Base-by-base conservation (phyloP, 2,888 invertebrate genomes). In the Drosophila lutescens region DNA sequence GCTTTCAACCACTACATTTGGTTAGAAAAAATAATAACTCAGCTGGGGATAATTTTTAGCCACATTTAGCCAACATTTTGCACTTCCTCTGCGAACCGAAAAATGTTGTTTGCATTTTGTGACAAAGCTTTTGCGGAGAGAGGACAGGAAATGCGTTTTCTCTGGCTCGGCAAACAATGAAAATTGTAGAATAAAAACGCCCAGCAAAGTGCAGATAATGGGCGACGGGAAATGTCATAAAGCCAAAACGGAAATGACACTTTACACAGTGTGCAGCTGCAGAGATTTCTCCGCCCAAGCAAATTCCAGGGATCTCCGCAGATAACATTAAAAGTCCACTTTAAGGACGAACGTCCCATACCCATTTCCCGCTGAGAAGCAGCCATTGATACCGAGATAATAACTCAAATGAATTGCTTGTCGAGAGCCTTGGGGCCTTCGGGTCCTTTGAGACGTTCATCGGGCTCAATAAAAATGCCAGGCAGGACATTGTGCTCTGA, bases 371-470 rank as follows among this genome's bases (percentile, higher is more conserved):
- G 17, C 26, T 30, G 36, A 30, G 13, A 13, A 5, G 50, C 46
- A 26, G 47, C 54, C 59, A 76, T 78, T 74, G 81, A 81, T 80
- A 73, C 57, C 40, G 30, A 69, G 71, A 86, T 84, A 76, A 86
- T 81, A 86, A 84, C 85, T 78, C 74, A 78, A 84, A 87, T 78
- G 87, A 76, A 84, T 87, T 76, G 77, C 72, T 78, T 72, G 60
- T 50, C 61, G 54, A 46, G 61, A 36, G 54, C 54, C 60, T 41
- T 26, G 32, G 40, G 62, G 36, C 41, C 36, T 5, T 12, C 12
- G n/a, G 13, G 30, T 70, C 60, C 71, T 53, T 32, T 15, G 62
- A 38, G 44, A 32, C 32, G 53, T 44, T 41, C 54, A 59, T 41
- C 58, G 41, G 55, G 38, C 73, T 65, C 72, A 74, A 74, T 74